phyloP scores from a whole-genome alignment of 1,140 invertebrate species.

The Hesperophylax magnus region DNA sequence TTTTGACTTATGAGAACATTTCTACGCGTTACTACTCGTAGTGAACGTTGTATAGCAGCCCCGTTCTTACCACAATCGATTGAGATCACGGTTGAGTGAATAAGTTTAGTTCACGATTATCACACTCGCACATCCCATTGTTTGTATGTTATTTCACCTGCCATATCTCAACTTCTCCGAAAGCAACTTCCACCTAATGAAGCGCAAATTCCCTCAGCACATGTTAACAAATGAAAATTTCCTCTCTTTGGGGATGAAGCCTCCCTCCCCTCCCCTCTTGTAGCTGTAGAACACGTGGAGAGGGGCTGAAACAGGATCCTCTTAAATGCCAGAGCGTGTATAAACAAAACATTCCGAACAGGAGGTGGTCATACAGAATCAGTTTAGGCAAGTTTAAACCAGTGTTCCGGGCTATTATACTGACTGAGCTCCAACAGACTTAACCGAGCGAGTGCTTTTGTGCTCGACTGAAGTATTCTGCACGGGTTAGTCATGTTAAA shows the following conservation, averaged over 20 bases:
- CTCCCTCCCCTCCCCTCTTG: background rate
- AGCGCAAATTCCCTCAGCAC: background rate
- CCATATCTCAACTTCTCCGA: background rate
- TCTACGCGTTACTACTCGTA: too few relatives aligned
- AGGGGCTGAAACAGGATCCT: constrained; percentile 41
- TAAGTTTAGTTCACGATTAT: too few relatives aligned
- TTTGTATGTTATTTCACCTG: background rate
- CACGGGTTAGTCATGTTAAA: too few relatives aligned
- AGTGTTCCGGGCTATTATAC: constrained; percentile 53
- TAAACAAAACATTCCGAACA: constrained; percentile 41
- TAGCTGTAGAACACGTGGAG: background rate
- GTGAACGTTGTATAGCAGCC: too few relatives aligned
- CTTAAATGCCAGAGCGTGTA: constrained; percentile 38
- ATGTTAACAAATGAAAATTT: constrained; percentile 24
- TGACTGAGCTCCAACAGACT: constrained; percentile 2
- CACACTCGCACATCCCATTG: too few relatives aligned
- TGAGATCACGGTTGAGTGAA: too few relatives aligned
- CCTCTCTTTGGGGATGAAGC: background rate
- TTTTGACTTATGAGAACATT: too few relatives aligned
- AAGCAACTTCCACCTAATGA: constrained; percentile 8
- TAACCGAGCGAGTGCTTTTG: background rate
- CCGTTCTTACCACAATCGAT: too few relatives aligned
- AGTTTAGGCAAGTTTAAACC: constrained; percentile 55
- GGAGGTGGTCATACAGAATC: constrained; percentile 45
- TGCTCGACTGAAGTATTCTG: too few relatives aligned